Evolutionary conservation across 1,140 invertebrate species (phyloP).

Genomic region (Megalonaias nervosa): DNA sequence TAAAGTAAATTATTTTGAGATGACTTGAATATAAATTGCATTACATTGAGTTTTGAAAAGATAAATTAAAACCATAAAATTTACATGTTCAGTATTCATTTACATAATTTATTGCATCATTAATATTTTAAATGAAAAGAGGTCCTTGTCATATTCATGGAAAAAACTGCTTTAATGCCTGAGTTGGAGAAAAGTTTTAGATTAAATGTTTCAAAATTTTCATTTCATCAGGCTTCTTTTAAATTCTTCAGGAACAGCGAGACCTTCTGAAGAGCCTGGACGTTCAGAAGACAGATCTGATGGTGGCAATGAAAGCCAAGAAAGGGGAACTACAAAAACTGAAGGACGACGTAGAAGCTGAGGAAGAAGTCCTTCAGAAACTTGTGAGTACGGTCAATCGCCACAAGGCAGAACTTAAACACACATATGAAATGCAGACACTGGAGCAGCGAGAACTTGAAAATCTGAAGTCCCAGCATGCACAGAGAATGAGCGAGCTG

Average conservation of each 20-base stretch:
- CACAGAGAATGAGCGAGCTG: constrained; percentile 56
- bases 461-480: constrained; percentile 56
- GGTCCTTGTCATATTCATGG: too few relatives aligned
- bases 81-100: too few relatives aligned
- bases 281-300: constrained; percentile 55
- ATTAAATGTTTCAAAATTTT: too few relatives aligned
- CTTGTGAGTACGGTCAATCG: constrained; percentile 58
- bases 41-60: too few relatives aligned
- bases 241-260: constrained; percentile 48
- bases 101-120: too few relatives aligned
- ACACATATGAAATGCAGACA: constrained; percentile 63
- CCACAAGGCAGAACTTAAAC: constrained; percentile 63
- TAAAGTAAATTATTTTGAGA: too few relatives aligned
- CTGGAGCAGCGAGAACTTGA: constrained; percentile 61
- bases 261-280: constrained; percentile 52
- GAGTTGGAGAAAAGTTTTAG: too few relatives aligned
- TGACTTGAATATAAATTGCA: too few relatives aligned
- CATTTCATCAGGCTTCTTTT: constrained; percentile 2
- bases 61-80: too few relatives aligned
- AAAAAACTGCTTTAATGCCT: too few relatives aligned
- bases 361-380: constrained; percentile 62
- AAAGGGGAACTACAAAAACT: constrained; percentile 51
- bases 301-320: constrained; percentile 51
- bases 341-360: constrained; percentile 59
- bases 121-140: too few relatives aligned